Base-by-base conservation (phyloP, 2,888 invertebrate species). In the Tromatobia lineatoria region DNA sequence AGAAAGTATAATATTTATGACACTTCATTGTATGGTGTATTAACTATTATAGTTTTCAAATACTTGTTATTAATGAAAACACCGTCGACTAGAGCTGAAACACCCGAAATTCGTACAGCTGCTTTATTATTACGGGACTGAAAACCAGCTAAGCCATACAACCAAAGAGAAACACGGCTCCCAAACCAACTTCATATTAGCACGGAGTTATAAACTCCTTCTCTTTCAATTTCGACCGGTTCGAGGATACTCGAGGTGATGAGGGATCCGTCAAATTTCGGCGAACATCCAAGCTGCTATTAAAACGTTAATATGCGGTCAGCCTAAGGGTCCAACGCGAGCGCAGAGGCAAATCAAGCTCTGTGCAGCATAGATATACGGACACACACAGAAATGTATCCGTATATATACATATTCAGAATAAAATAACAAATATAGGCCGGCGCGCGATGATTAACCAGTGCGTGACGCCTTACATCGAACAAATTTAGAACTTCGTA, bases 101-200 rank as follows among this genome's bases (percentile, higher is more conserved):
- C 20, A 11, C 3, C 15, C 45, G 47, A 29, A 80, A 80, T 11
- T 45, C 66, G 42, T 38, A 38, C 42, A 38, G 13, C 38, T 29
- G 18, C 34, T 18, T 11, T 80, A 64, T 80, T 66, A 67, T 80
- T 29, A 73, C 45, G 29, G 20, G 45, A 64, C 34, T 42, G 54
- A 73, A 66, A 54, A 52, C 66, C 57, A 52, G 70, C 23, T 52
- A 70, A 71, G 59, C 64, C 54, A 50, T 25, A 45, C 57, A 59
- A 67, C 15, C 38, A 29, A 73, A 73, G 73, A 77, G 57, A 67
- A 82, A 73, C 73, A 69, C 67, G 42, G 73, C 47, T 69, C 13
- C 77, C 66, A 67, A 38, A 77, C 61, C n/a, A 61, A 61, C 64
- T 42, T 66, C 11, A 42, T 42, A 66, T 66, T 66, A 42, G 13